A percentile compares a stretch with the other conserved stretches of the same genome.
Evolutionary conservation across 2,888 invertebrate species (phyloP).

Genomic region (Auanema freiburgensis): DNA sequence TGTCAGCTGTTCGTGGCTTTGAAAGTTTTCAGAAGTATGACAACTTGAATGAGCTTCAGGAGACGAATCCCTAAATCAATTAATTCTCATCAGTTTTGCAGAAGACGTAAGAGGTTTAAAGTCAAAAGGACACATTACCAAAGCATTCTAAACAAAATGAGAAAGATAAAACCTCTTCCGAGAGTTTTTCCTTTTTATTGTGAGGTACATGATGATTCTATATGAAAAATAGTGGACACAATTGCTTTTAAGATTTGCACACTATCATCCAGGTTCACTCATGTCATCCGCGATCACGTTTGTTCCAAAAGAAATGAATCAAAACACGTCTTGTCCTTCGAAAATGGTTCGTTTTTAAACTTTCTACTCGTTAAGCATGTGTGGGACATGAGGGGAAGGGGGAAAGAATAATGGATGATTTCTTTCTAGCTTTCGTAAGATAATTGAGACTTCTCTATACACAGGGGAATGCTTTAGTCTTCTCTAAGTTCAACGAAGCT

Average conservation of each 20-base stretch:
- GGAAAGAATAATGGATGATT: too few species aligned
- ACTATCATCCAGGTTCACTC: slow-evolving; percentile 6
- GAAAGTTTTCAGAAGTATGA: neutral
- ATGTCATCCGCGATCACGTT: slow-evolving; percentile 1
- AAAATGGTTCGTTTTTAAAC: slow-evolving; percentile 2
- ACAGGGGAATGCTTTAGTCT: too few species aligned
- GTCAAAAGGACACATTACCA: slow-evolving; percentile 7
- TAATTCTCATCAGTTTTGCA: neutral
- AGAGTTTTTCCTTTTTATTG: slow-evolving; percentile 13
- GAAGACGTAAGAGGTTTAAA: slow-evolving; percentile 2
- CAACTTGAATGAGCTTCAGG: neutral
- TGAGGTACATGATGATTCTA: slow-evolving; percentile 6
- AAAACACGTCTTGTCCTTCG: neutral
- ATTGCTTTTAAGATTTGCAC: slow-evolving; percentile 3
- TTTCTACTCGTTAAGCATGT: too few species aligned
- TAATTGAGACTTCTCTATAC: too few species aligned
- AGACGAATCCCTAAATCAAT: neutral
- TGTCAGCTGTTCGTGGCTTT: slow-evolving; percentile 3
- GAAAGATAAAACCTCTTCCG: slow-evolving; percentile 8
- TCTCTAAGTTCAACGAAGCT: neutral
- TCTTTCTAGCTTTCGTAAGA: too few species aligned
- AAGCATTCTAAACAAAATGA: neutral
- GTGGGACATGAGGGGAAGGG: too few species aligned
- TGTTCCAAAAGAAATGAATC: slow-evolving; percentile 6
- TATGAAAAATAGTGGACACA: neutral